A percentile compares a stretch with the other conserved stretches of the same genome.
Conservation (phyloP, 2,113 vertebrate species). For the Xiphophorus couchianus region DNA sequence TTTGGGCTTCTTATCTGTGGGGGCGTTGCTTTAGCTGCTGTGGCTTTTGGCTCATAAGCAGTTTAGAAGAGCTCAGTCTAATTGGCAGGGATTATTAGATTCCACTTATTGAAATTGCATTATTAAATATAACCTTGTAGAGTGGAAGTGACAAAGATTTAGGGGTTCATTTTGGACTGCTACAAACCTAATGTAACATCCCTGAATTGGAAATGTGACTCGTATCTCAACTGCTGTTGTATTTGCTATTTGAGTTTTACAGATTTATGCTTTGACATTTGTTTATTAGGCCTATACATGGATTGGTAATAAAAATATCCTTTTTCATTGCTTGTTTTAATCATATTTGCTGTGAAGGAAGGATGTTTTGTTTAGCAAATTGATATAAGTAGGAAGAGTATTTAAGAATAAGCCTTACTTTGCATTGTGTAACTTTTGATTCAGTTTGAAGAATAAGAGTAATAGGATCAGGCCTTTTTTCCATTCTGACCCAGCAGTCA, state of each 20-base stretch:
- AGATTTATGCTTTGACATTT: neutral
- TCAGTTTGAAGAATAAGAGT: slow-evolving; percentile 14
- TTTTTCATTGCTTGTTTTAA: too few relatives aligned
- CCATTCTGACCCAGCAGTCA: slow-evolving; percentile 21
- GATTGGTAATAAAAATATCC: too few relatives aligned
- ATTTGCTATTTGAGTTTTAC: slow-evolving; percentile 26
- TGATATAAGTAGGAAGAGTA: too few relatives aligned
- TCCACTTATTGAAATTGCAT: slow-evolving; percentile 42
- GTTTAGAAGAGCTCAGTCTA: slow-evolving; percentile 32
- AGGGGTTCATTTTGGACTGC: slow-evolving; percentile 16
- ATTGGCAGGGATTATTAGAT: slow-evolving; percentile 46
- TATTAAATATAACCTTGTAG: slow-evolving; percentile 20
- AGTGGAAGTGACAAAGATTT: slow-evolving; percentile 16
- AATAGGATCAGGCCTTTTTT: slow-evolving; percentile 25
- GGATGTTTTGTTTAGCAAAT: too few relatives aligned
- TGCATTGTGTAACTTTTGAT: neutral
- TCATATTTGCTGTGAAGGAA: too few relatives aligned
- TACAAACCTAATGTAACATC: slow-evolving; percentile 2
- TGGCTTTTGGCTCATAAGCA: slow-evolving; percentile 36
- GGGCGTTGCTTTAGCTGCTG: slow-evolving; percentile 53
- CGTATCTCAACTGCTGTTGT: slow-evolving; percentile 13
- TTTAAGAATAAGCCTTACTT: neutral
- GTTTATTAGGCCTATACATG: neutral
- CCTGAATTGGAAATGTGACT: neutral
- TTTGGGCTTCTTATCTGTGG: slow-evolving; percentile 34